Evolutionary conservation across 37 sponge, comb jelly and placozoan genomes (phyloP).

Genomic region (Lycopodina hypogea): DNA sequence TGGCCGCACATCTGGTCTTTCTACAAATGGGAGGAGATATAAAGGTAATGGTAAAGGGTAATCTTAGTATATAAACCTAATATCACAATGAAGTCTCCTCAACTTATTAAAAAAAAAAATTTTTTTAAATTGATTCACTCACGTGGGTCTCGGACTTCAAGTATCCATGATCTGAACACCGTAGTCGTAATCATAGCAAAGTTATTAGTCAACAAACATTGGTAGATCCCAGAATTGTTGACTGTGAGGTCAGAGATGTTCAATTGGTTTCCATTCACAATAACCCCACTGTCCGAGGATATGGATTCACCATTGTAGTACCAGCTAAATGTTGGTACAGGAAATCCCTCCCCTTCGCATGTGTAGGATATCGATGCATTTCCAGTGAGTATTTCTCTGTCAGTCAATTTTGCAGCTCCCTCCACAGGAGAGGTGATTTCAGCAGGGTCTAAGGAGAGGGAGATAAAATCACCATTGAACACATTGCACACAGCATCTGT

Average conservation of each 20-base stretch:
- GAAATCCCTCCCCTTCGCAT: constrained; percentile 19
- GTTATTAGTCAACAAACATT: constrained; percentile 47
- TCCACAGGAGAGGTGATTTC: not conserved
- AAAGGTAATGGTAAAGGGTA: no score
- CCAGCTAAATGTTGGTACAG: constrained; percentile 31
- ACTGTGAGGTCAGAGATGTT: not conserved
- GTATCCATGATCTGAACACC: constrained; percentile 15
- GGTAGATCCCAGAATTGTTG: constrained; percentile 55
- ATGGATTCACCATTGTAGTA: constrained; percentile 40
- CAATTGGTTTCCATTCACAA: not conserved
- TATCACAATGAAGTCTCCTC: no score
- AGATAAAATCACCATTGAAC: no score
- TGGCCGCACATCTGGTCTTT: no score
- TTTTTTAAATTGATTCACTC: not conserved
- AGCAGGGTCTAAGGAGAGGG: constrained; percentile 24
- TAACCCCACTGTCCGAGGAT: not conserved
- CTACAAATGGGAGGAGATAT: no score
- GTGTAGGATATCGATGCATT: constrained; percentile 16
- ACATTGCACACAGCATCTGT: no score
- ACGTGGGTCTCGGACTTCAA: constrained; percentile 50
- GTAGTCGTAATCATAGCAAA: not conserved
- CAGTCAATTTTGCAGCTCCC: not conserved
- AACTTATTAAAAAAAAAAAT: not conserved
- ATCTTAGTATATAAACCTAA: no score
- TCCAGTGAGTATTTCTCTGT: not conserved